phyloP scores from a whole-genome alignment of 2,797 vertebrate species.

The Sphenodon punctatus region DNA sequence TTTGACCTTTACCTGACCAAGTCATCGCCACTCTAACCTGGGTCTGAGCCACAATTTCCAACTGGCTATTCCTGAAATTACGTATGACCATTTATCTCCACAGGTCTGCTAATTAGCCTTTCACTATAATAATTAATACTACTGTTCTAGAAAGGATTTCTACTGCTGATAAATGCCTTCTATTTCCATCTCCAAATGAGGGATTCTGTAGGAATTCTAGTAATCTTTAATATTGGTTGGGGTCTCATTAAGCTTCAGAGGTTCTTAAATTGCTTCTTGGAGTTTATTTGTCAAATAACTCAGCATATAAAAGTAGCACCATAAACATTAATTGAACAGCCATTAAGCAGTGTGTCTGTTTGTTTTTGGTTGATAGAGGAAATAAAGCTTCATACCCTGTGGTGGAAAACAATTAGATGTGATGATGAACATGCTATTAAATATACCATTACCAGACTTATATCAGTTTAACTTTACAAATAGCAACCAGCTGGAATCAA shows the following conservation, averaged over 20 bases:
- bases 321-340: constrained; percentile 72
- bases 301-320: constrained; percentile 60
- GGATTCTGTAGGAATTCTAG: background rate
- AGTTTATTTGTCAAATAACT: constrained; percentile 61
- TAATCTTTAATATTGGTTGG: constrained; percentile 29
- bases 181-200: background rate
- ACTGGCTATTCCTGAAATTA: background rate
- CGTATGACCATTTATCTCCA: background rate
- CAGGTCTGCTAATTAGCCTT: background rate
- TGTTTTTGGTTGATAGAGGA: constrained; percentile 68
- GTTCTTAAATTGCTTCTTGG: constrained; percentile 55
- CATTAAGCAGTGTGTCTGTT: constrained; percentile 64
- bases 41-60: constrained; percentile 15
- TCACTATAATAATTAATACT: background rate
- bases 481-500: constrained; percentile 51
- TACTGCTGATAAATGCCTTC: background rate
- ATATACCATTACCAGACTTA: constrained; percentile 55
- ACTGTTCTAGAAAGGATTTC: background rate
- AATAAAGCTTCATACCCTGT: constrained; percentile 66
- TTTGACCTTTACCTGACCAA: background rate
- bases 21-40: constrained; percentile 18
- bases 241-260: constrained; percentile 45
- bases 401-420: constrained; percentile 71
- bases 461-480: constrained; percentile 43
- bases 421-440: constrained; percentile 63